Evolutionary conservation across 2,888 invertebrate species (phyloP), one percentile per base, ranked within the genome.

Genomic region (Stomorhina lunata): DNA sequence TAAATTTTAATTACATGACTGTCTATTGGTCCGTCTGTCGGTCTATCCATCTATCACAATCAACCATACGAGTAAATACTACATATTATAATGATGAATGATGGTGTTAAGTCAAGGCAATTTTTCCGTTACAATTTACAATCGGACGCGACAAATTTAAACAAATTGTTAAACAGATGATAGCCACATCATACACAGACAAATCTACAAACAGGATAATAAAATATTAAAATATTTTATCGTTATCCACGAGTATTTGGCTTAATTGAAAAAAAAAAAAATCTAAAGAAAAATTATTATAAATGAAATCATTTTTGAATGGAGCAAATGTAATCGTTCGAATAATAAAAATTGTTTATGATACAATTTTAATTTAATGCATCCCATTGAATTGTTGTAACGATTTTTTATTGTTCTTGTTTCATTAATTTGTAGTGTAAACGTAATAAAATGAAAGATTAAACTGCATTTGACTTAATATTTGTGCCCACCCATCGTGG

Each of bases 401-500:
- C 27, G 59, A 20, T 17, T 61, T 66, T 71, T 55, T 57, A 61
- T 65, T 61, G 43, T 29, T 40, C 4, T 50, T 40, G 12, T 68
- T 68, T 50, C 37, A 7, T 12, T 43, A 43, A 43, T n/a, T 59
- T 68, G 32, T 66, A 43, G 48, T 72, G 40, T 66, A 71, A 81
- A 73, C 69, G 50, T 69, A 72, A 50, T 69, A 59, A 48, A 72
- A 63, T 68, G 34, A 22, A 50, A 15, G 34, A 65, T 57, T 63
- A 40, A 34, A 66, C 7, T 75, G 50, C 53, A 81, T 72, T 78
- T 73, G 25, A 53, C 32, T 53, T 29, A 72, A 53, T 71, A 75
- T n/a, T n/a, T n/a, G n/a, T 78, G 81, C 81, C 81, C 81, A 82
- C 81, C 81, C 81, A 82, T 76, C 71, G 79, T 50, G 82, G 71